Base-by-base conservation (phyloP, 2,797 vertebrate species). In the Microctenopoma stevenorrisi region DNA sequence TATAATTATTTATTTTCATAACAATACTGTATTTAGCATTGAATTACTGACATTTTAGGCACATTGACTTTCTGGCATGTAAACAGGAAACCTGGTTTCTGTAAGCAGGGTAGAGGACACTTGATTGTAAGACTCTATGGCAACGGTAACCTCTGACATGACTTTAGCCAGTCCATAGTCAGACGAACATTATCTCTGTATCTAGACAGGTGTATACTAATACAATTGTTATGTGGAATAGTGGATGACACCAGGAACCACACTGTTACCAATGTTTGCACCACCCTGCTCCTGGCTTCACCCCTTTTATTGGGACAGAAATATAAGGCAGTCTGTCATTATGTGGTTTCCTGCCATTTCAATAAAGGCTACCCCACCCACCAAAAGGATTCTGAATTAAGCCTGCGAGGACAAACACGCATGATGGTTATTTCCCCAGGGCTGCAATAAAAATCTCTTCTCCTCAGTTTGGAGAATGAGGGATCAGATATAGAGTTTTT, bases 271-370 rank as follows among this genome's bases (percentile, higher is more conserved):
- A 55, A 60, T 5, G 7, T 75, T 72, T 69, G 18, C 18, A 18
- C 18, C 18, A 18, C 18, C 18, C 18, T 18, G 18, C 18, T 18
- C 18, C 18, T 18, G 18, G 62, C 77, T 75, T 62, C 61, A 59
- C 47, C 44, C 44, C 61, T 66, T 65, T 72, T 64, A 58, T 71
- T 79, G 63, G 68, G 78, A 87, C 81, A 89, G 85, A 88, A 83
- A 89, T 86, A 84, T 64, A 65, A 86, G 72, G 52, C 79, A 77
- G 60, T 64, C 76, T 83, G 79, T 89, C 81, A 89, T 92, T 90
- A 90, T 46, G 86, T 85, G 91, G 89, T 88, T 91, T 90, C 85
- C 75, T 87, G 87, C 70, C 70, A 62, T 86, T 89, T 79, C 75
- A 64, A 55, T 14, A 40, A 64, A 79, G 82, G 74, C 75, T 72